A percentile compares a stretch with the other conserved stretches of the same genome.
phyloP scores from a whole-genome alignment of 2,888 invertebrate species.

The Alsophila aescularia region DNA sequence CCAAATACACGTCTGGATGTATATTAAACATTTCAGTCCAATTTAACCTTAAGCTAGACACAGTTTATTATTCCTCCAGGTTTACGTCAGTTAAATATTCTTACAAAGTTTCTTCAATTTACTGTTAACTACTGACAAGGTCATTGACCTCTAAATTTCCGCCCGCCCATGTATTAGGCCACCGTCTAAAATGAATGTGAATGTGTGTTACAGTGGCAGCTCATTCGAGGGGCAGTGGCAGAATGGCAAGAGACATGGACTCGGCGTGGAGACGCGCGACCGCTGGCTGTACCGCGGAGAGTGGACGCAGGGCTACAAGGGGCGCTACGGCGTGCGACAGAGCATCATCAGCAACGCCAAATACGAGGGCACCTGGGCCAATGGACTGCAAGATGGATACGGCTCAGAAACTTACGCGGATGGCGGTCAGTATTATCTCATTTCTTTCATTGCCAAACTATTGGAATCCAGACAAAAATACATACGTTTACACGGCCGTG shows the following conservation, averaged over 20 bases:
- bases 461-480: slow-evolving; percentile 70
- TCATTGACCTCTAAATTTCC: slow-evolving; percentile 2
- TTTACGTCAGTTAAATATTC: background rate
- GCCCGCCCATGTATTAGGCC: slow-evolving; percentile 1
- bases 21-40: background rate
- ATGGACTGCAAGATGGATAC: slow-evolving; percentile 99
- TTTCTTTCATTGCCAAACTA: slow-evolving; percentile 65
- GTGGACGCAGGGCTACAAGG: slow-evolving; percentile 99
- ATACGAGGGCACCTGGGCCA: slow-evolving; percentile 99
- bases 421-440: slow-evolving; percentile 91
- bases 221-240: slow-evolving; percentile 99
- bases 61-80: background rate
- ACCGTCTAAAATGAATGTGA: background rate
- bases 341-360: slow-evolving; percentile 97
- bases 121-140: background rate
- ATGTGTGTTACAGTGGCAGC: slow-evolving; percentile 90
- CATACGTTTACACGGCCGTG: slow-evolving; percentile 67
- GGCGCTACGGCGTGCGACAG: slow-evolving; percentile 98
- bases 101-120: background rate
- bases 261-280: slow-evolving; percentile 98
- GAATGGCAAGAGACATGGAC: slow-evolving; percentile 98
- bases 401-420: slow-evolving; percentile 99
- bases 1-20: slow-evolving; percentile 5
- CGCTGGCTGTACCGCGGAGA: slow-evolving; percentile 99
- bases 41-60: background rate